Evolutionary conservation across 1,140 invertebrate genomes (phyloP), one percentile per base, ranked within the genome.

Genomic region (Aradophagus sp.): DNA sequence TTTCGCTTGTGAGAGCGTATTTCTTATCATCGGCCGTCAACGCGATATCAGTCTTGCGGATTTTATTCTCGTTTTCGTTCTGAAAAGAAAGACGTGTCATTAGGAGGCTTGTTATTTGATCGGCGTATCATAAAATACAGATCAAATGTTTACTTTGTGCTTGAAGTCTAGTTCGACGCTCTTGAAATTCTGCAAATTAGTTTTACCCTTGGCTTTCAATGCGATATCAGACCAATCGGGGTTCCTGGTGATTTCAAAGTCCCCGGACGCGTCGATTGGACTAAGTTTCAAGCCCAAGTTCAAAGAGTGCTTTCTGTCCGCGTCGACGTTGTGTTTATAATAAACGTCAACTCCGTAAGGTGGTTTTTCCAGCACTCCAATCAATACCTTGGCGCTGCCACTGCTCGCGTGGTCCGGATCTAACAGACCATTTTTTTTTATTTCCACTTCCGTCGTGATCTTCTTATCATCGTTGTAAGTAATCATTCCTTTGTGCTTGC

Each of bases 381-480:
- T 42, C 8, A 50, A n/a, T 1, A 38, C 12, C 5, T 67, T 59
- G 7, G 20, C 17, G n/a, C 27, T 53, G 7, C 62, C 62, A 26
- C 61, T 48, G 17, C 52, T 39, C 0, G 34, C 8, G 5, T 58
- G 20, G 1, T 66, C 68, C 0, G 34, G 14, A 0, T 15, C 55
- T 42, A 44, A 7, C 2, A 71, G 27, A 13, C 77, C 78, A 1
- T 12, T 39, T 4, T 74, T 63, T 17, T 76, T 76, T 0, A 75
- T 0, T 5, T 73, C 19, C 0, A 41, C 26, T 1, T 82, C 77
- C 0, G 85, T 7, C 26, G 84, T 86, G 1, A 87, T 74, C 1
- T 76, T 84, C 62, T 89, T 88, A 47, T 88, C 87, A 36, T 88
- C 86, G 15, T 88, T 89, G 58, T 89, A 88, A 23, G 87, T 87